Base-by-base conservation (phyloP, 2,113 vertebrate genomes). In the Sinocyclocheilus anshuiensis region DNA sequence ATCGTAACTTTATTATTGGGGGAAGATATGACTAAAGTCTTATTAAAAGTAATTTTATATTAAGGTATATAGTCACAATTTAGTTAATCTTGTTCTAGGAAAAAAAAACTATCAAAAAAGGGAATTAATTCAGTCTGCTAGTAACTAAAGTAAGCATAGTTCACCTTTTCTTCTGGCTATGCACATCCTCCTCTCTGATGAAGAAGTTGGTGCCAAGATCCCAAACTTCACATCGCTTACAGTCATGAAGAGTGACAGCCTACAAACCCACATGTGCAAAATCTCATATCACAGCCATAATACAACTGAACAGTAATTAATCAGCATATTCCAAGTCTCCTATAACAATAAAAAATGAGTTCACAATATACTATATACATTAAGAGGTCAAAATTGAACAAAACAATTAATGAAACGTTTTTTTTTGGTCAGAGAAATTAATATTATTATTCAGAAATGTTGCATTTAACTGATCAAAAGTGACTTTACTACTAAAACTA, bases 131-230 rank as follows among this genome's bases (percentile, higher is more conserved):
- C 13, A 33, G 61, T 65, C 29, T 39, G 63, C 16, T 20, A 59
- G 16, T 33, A 48, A 48, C 55, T 29, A 22, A 53, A 12, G 24
- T 53, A 39, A 69, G 42, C n/a, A 13, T 22, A 26, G n/a, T 39
- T 87, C 87, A 99, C 98, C 97, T 98, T 92, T 92, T 97, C 91
- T 89, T 97, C 88, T 94, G 92, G 92, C 91, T 96, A 84, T 92
- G 84, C 88, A 98, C 93, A 90, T 99, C 98, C 74, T 98, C 96
- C 93, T 97, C 96, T 81, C 90, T 95, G 87, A 99, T 95, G 91
- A 99, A 99, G 92, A 99, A 99, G 93, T 99, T 99, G 84, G 94
- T 96, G 61, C 98, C 98, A 59, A 99, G 94, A 93, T 99, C 97
- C 95, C 95, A 95, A 11, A 94, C 94, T 1, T 95, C 95, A 92